Base-by-base conservation (phyloP, 2,797 vertebrate species). In the Todus mexicanus region DNA sequence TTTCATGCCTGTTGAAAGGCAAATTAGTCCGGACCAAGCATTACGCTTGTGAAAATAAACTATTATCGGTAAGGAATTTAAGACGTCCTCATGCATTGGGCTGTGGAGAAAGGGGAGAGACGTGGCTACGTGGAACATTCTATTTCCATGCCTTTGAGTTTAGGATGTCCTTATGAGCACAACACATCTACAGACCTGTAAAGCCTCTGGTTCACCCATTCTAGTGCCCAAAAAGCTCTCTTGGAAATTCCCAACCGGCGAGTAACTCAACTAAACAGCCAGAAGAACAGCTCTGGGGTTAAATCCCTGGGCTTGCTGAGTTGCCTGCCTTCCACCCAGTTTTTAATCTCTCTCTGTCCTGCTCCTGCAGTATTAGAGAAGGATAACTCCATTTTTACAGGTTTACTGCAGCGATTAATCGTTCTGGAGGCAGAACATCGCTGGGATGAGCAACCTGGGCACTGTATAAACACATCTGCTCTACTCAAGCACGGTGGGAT, bases 391-490 rank as follows among this genome's bases (percentile, higher is more conserved):
- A 4, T 56, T 60, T 69, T 50, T 23, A 37, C 31, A 71, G 64
- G 31, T 43, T 27, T 59, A 21, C 11, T 35, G 51, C 15, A 53
- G 47, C 14, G 50, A 72, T 56, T 27, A 29, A 10, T 65, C 54
- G 35, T 65, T 20, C 19, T 0, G 7, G 27, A 53, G 51, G n/a
- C 5, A 45, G n/a, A 21, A 27, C 47, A 43, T 15, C 2, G 0
- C 47, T 12, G 27, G 51, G 25, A 56, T 76, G 26, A 31, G 11
- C 31, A 47, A 7, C 23, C 56, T 12, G 20, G 14, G n/a, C 27
- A 12, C 20, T 23, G 21, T 11, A 38, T 10, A 45, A 68, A 27
- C 60, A 57, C 43, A 15, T 15, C 8, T 18, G 50, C 81, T 50
- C 12, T 61, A 51, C 37, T 38, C 23, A 22, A 17, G 25, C 12